Base-by-base conservation (phyloP, 2,113 vertebrate genomes). In the Eclectus roratus region DNA sequence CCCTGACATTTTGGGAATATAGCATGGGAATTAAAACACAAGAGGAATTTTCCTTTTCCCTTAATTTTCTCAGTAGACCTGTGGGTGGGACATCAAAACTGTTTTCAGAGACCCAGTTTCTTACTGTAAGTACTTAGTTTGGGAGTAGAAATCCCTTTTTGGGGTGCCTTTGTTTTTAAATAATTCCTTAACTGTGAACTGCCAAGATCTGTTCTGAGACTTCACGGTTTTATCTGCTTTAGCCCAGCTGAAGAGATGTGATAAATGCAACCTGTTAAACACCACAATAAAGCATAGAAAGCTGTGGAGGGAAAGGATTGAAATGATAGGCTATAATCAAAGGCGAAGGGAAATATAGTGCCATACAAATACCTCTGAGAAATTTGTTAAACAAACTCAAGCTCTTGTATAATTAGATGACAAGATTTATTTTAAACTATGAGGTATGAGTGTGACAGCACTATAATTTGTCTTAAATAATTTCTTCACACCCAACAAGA, bases 401-500 rank as follows among this genome's bases (percentile, higher is more conserved):
- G 91, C 93, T 91, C 94, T 95, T 94, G 92, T 94, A 96, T 97
- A 97, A 97, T 98, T 97, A 97, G 95, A 98, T 98, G 97, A 96
- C 97, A 97, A 97, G 96, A 93, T 98, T 96, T 97, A 97, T 97
- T 98, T 97, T 96, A 96, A 97, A 96, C 95, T 93, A 88, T 84
- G 91, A 97, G 84, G 83, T 94, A 95, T 92, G 97, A 97, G 70
- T 96, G 92, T 97, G 97, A 97, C 98, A 97, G 97, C 93, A 60
- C 90, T 96, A 25, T 98, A 98, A 97, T 98, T 98, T 97, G 91
- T 97, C 97, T 96, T 96, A 97, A 97, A 88, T 97, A 96, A 97
- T 97, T 96, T 96, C 97, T 96, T 97, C 96, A 92, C 83, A 94
- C 94, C 86, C 88, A 80, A 96, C 69, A 79, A 97, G 93, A 80